phyloP scores from a whole-genome alignment of 1,140 invertebrate species.

The Drosophila miranda region DNA sequence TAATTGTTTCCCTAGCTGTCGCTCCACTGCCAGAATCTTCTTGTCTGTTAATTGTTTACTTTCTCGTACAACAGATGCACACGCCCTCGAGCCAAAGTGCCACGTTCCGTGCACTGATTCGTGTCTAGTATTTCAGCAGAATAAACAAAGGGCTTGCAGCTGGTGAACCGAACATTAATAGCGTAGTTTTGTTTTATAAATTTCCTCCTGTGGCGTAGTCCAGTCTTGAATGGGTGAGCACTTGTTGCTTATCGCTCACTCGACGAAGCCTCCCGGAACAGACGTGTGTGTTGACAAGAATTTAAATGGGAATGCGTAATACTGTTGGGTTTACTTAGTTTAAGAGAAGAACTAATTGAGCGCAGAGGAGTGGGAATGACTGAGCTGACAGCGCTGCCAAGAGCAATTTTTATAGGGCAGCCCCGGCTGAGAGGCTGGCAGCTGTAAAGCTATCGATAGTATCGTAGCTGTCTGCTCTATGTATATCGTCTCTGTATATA shows the following conservation, averaged over 20 bases:
- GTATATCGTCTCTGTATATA: conserved; percentile 15
- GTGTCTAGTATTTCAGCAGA: conserved; percentile 18
- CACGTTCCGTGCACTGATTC: conserved; percentile 36
- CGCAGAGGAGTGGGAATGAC: conserved; percentile 62
- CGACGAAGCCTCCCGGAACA: conserved; percentile 1
- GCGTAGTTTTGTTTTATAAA: neutral
- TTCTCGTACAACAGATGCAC: conserved; percentile 23
- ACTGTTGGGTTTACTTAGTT: conserved; percentile 46
- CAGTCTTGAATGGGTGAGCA: conserved; percentile 26
- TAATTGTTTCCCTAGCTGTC: conserved; percentile 50
- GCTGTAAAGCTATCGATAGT: conserved; percentile 15
- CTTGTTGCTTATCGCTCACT: conserved; percentile 62
- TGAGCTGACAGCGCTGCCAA: conserved; percentile 53
- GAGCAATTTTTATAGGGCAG: conserved; percentile 63
- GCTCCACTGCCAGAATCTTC: too few species aligned
- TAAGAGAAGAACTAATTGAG: conserved; percentile 37
- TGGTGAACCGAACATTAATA: conserved; percentile 21
- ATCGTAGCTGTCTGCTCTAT: neutral
- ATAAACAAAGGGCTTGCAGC: conserved; percentile 29
- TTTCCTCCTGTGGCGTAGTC: conserved; percentile 7
- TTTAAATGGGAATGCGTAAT: conserved; percentile 49
- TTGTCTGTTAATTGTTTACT: conserved; percentile 22
- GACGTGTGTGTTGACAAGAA: conserved; percentile 13
- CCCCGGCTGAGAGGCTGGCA: conserved; percentile 9
- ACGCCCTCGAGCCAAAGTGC: conserved; percentile 21